phyloP scores from a whole-genome alignment of 2,113 vertebrate genomes.

The Notiomystis cincta region DNA sequence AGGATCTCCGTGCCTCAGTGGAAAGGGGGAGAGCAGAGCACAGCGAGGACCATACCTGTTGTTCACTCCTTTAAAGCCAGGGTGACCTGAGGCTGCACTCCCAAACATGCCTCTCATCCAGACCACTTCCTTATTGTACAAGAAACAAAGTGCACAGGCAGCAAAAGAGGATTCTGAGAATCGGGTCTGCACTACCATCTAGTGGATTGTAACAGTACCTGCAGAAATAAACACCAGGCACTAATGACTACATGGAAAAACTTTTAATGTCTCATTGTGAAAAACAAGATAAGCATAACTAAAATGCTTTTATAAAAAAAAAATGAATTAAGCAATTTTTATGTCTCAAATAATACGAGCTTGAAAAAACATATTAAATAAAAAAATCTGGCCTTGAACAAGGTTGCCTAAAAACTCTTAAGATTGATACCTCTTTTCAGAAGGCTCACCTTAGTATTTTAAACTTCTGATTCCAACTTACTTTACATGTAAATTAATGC shows the following conservation, averaged over 20 bases:
- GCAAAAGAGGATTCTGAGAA: neutral
- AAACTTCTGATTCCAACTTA: neutral
- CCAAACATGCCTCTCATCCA: neutral
- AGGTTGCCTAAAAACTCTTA: neutral
- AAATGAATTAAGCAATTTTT: neutral
- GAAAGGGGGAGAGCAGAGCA: neutral
- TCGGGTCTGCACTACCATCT: constrained; percentile 28
- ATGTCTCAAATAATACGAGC: neutral
- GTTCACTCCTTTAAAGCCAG: neutral
- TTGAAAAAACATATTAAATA: neutral
- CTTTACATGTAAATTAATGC: neutral
- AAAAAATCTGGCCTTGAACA: neutral
- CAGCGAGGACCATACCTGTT: too few species aligned
- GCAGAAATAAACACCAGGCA: neutral
- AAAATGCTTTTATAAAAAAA: neutral
- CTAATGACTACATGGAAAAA: neutral
- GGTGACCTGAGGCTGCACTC: neutral
- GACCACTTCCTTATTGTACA: neutral
- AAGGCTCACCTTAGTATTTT: neutral
- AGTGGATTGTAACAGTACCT: neutral
- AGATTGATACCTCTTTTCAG: neutral
- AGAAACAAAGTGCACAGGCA: neutral
- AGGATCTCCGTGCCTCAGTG: neutral
- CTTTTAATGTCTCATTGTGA: neutral
- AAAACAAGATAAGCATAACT: neutral